A percentile compares a stretch with the other conserved stretches of the same genome.
Evolutionary conservation across 1,140 invertebrate species (phyloP).

Genomic region (Nomia melanderi): DNA sequence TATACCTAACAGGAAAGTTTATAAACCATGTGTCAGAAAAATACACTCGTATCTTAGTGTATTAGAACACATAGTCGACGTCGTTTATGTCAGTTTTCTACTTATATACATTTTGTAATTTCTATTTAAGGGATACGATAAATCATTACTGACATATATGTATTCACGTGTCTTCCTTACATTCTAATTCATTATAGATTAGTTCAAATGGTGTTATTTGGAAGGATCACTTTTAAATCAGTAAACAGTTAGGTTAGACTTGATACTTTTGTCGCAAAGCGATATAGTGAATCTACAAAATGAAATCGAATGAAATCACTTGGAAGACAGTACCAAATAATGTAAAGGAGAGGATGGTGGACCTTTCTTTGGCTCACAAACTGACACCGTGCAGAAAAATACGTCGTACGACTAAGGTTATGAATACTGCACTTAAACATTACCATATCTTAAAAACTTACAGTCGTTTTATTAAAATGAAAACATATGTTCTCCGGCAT

Average conservation of each 20-base stretch:
- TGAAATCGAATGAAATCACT: not conserved
- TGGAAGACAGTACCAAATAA: slow-evolving; percentile 24
- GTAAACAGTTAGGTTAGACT: not conserved
- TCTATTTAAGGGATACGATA: not conserved
- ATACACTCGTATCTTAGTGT: too few relatives aligned
- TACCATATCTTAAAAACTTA: not conserved
- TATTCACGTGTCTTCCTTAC: not conserved
- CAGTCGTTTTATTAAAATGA: slow-evolving; percentile 19
- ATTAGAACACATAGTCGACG: not conserved
- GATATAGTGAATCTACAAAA: not conserved
- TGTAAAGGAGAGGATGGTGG: slow-evolving; percentile 20
- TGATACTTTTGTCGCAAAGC: not conserved
- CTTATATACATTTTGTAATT: not conserved
- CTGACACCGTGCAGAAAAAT: slow-evolving; percentile 11
- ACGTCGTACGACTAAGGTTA: slow-evolving; percentile 4
- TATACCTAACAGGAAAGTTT: too few relatives aligned
- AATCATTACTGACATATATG: not conserved
- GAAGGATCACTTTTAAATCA: not conserved
- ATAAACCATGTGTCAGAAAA: too few relatives aligned
- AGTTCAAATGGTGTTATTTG: not conserved
- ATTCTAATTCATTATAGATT: not conserved
- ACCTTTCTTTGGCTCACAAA: slow-evolving; percentile 23
- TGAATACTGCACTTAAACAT: slow-evolving; percentile 9
- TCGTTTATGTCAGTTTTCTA: not conserved
- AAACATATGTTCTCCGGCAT: slow-evolving; percentile 18